These are phyloP conservation scores for Diplogasteroides magnus DNA, from an alignment of 1,140 invertebrate genomes.

Conservation along the genomic window DNA sequence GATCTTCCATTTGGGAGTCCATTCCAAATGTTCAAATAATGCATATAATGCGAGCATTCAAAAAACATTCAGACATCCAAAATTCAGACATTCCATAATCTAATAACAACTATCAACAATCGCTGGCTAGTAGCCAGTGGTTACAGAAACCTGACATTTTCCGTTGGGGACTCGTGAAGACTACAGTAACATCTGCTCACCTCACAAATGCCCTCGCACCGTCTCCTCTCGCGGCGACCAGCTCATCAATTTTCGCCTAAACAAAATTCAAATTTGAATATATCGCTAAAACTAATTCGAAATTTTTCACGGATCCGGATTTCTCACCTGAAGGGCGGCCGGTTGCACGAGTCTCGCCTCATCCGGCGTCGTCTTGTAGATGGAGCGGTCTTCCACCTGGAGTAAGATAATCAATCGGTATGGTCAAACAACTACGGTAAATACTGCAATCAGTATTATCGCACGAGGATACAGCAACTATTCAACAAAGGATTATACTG, in stretches of 20 bases:
- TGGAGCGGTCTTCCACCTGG: slow-evolving; percentile 39
- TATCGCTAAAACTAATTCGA: no score
- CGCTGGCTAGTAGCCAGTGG: no score
- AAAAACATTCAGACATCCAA: no score
- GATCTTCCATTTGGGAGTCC: not conserved
- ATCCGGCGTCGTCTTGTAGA: slow-evolving; percentile 28
- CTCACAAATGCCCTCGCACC: slow-evolving; percentile 41
- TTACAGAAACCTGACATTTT: no score
- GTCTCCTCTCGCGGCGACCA: slow-evolving; percentile 23
- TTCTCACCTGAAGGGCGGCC: slow-evolving; percentile 33
- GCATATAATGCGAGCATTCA: no score
- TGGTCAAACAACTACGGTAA: not conserved
- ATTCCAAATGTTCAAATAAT: no score
- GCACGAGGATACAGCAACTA: not conserved
- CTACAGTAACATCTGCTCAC: no score
- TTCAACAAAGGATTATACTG: no score
- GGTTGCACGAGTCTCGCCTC: slow-evolving; percentile 41
- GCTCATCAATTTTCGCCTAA: slow-evolving; percentile 39
- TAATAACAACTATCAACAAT: no score
- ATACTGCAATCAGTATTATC: not conserved
- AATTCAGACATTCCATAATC: no score
- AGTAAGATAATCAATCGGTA: slow-evolving; percentile 11
- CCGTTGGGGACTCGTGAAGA: no score
- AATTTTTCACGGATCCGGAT: not conserved
- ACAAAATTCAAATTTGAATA: no score